Conservation (phyloP, 1,140 invertebrate species). For the Drosophila funebris region DNA sequence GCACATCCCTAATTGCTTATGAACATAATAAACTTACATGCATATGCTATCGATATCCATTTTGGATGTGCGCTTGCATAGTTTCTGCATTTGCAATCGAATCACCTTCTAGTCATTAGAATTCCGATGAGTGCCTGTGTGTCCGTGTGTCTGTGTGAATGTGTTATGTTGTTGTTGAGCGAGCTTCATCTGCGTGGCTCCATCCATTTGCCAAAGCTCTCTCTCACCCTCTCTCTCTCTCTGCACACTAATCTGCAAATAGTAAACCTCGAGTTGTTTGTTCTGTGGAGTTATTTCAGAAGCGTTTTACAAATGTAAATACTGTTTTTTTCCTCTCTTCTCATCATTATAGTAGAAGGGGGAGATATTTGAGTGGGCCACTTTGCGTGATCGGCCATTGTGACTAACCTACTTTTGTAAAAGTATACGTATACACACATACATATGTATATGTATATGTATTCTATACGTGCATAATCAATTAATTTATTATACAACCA, state of each 20-base stretch:
- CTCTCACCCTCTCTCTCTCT: neutral
- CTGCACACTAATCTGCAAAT: neutral
- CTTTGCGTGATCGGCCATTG: slow-evolving; percentile 40
- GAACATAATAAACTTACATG: neutral
- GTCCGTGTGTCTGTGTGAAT: neutral
- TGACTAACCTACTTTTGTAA: slow-evolving; percentile 25
- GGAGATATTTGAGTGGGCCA: slow-evolving; percentile 7
- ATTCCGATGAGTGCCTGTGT: neutral
- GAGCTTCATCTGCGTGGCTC: neutral
- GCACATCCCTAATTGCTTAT: neutral
- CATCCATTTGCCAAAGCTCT: slow-evolving; percentile 11
- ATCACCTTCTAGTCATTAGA: neutral
- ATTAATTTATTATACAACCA: slow-evolving; percentile 27
- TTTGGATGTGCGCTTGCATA: too few relatives aligned
- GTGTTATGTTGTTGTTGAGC: neutral
- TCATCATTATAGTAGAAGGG: neutral
- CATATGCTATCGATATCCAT: slow-evolving; percentile 12
- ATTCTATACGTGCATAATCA: slow-evolving; percentile 17
- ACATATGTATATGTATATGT: neutral
- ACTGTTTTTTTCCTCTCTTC: neutral
- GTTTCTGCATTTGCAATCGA: neutral
- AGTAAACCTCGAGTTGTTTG: neutral
- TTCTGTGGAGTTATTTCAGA: neutral
- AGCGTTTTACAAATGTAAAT: neutral
- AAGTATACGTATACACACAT: neutral